Conservation (phyloP, 2,113 vertebrate species). For the Pheucticus melanocephalus region DNA sequence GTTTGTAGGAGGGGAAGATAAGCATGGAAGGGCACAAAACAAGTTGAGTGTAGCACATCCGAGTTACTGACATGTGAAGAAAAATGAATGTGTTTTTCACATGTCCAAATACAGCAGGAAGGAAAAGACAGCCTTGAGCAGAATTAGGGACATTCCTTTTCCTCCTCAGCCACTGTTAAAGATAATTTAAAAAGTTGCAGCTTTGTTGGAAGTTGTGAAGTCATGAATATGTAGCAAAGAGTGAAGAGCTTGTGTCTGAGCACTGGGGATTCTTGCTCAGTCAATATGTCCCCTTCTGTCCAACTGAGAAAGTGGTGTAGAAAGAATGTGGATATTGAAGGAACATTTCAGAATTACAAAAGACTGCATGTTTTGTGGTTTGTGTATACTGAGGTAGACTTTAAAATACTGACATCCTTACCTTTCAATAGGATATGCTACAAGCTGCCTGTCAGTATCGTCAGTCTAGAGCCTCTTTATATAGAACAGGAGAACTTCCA, state of each 20-base stretch:
- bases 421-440: slow-evolving; percentile 84
- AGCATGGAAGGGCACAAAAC: background rate
- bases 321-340: background rate
- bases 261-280: background rate
- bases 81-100: background rate
- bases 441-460: slow-evolving; percentile 88
- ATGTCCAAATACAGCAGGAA: background rate
- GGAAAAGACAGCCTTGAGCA: background rate
- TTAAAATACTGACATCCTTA: background rate
- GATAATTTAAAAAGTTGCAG: background rate
- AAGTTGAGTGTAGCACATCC: background rate
- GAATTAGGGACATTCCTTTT: background rate
- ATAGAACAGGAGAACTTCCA: slow-evolving; percentile 77
- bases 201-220: background rate
- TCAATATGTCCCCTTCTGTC: background rate
- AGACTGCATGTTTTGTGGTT: background rate
- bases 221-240: background rate
- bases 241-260: background rate
- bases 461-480: slow-evolving; percentile 82
- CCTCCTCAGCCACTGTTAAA: background rate
- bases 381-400: background rate
- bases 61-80: background rate
- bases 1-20: background rate
- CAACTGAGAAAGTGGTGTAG: background rate
- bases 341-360: background rate